Conservation (phyloP, 2,113 vertebrate genomes). For the Coracopsis vasa region DNA sequence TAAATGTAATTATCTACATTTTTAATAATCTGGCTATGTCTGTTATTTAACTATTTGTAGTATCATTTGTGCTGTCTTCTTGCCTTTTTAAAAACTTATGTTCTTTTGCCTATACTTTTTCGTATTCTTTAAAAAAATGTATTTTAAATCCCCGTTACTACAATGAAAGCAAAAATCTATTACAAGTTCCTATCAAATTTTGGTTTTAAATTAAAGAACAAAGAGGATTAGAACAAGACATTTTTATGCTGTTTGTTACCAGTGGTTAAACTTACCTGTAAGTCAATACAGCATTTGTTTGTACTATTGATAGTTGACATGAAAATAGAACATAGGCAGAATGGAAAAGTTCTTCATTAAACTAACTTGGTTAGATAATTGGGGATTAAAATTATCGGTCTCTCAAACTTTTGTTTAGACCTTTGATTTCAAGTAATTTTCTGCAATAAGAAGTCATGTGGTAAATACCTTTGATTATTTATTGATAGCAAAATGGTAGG, state of each 20-base stretch:
- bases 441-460: not conserved
- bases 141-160: not conserved
- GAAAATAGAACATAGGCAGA: not conserved
- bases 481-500: not conserved
- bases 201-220: not conserved
- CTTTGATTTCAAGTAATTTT: not conserved
- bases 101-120: not conserved
- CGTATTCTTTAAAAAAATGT: not conserved
- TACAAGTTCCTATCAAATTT: not conserved
- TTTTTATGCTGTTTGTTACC: not conserved
- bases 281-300: not conserved
- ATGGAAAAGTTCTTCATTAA: not conserved
- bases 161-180: not conserved
- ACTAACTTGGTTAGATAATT: not conserved
- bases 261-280: not conserved
- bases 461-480: not conserved
- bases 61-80: not conserved
- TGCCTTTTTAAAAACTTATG: not conserved
- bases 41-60: not conserved
- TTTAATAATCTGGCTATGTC: not conserved
- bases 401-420: not conserved
- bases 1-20: not conserved
- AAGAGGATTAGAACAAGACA: not conserved
- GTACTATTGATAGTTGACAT: not conserved
- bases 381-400: not conserved